Conservation (phyloP, 1,140 invertebrate species). For the Xylocopa sonorina region DNA sequence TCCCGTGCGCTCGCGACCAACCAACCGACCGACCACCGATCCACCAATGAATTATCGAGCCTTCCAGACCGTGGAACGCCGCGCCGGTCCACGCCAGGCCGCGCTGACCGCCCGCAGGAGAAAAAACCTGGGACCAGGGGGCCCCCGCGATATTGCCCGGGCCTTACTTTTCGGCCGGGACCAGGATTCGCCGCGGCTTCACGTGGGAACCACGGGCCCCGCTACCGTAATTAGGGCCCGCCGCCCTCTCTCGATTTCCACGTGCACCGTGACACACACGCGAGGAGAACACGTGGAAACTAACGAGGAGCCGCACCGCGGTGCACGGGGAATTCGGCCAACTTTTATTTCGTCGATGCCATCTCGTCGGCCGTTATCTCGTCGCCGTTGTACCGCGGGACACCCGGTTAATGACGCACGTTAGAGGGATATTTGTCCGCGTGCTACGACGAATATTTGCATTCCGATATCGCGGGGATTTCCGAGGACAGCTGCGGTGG, state of each 20-base stretch:
- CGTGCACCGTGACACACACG: not conserved
- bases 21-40: constrained; percentile 47
- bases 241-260: not conserved
- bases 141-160: constrained; percentile 38
- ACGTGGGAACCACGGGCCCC: constrained; percentile 30
- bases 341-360: too few species aligned
- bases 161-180: constrained; percentile 44
- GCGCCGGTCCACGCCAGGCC: not conserved
- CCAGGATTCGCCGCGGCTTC: constrained; percentile 31
- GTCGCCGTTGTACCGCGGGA: too few species aligned
- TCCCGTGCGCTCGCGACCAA: constrained; percentile 1
- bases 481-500: too few species aligned
- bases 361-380: too few species aligned
- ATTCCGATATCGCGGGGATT: too few species aligned
- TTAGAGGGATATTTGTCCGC: too few species aligned
- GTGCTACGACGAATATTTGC: too few species aligned
- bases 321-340: too few species aligned
- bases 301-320: not conserved
- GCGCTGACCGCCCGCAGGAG: constrained; percentile 44
- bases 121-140: constrained; percentile 43
- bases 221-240: constrained; percentile 40
- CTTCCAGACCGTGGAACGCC: constrained; percentile 50
- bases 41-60: constrained; percentile 67
- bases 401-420: too few species aligned
- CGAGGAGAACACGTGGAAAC: constrained; percentile 16